Base-by-base conservation (phyloP, 2,797 vertebrate species). In the Tympanoctomys barrerae region DNA sequence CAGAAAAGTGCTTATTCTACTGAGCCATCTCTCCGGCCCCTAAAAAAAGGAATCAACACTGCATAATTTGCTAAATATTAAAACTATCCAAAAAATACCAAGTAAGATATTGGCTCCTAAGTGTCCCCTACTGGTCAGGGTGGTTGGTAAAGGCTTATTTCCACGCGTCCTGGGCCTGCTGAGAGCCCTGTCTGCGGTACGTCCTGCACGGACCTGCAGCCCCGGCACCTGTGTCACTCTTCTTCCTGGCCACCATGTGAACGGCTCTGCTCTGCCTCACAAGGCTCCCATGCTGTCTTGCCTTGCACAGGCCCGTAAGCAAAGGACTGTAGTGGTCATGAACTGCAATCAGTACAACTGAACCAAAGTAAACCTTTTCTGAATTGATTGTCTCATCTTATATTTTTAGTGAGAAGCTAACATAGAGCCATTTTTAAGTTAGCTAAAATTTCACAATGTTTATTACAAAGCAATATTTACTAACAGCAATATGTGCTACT, bases 11-110 rank as follows among this genome's bases (percentile, higher is more conserved):
- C 42, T 42, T 42, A 42, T 42, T 42, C 42, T 42, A 42, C 5
- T 42, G 42, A 42, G 42, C 42, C 42, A 42, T 42, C 42, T 42
- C 42, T 5, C 42, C 4, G 0, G 42, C 49, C 49, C 8, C 8
- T 49, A 49, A 49, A 61, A 21, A 85, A 92, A 92, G 66, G 36
- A 89, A 94, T 42, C 89, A 79, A 91, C 12, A 49, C 28, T 24
- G n/a, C 21, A 49, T 70, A 86, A 89, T 92, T 79, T 92, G 31
- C 19, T 95, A 52, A 57, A 87, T 42, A 87, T 70, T 81, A 81
- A 83, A 85, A 57, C 54, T 83, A 6, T n/a, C 80, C 28, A 75
- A 93, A 97, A 33, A 36, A 84, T 26, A 33, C 26, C 70, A 49
- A 46, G 19, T 62, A n/a, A 24, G 8, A 75, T 8, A 54, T 59